phyloP scores from a whole-genome alignment of 2,888 invertebrate species.

The Galeruca laticollis region DNA sequence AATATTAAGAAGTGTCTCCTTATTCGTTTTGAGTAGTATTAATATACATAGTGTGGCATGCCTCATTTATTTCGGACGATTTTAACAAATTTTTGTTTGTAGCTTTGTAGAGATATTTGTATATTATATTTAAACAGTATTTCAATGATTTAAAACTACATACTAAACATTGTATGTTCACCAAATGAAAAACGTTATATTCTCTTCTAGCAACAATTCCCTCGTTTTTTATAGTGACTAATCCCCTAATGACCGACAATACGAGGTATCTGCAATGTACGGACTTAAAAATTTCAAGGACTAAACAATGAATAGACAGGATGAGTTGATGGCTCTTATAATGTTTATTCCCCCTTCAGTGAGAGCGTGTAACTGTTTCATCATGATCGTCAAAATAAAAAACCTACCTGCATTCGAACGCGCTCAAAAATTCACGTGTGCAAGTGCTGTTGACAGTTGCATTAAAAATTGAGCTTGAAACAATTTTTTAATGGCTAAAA shows the following conservation, averaged over 20 bases:
- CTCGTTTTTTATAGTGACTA: slow-evolving; percentile 15
- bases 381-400: slow-evolving; percentile 40
- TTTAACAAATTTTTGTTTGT: too few relatives aligned
- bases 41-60: too few relatives aligned
- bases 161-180: neutral
- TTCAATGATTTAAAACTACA: slow-evolving; percentile 1
- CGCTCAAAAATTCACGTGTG: too few relatives aligned
- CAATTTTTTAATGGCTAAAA: too few relatives aligned
- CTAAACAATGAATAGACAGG: slow-evolving; percentile 42
- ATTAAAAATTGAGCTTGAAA: too few relatives aligned
- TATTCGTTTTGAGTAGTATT: too few relatives aligned
- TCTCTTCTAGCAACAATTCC: slow-evolving; percentile 1
- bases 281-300: slow-evolving; percentile 29
- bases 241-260: slow-evolving; percentile 25
- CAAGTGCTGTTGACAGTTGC: too few relatives aligned
- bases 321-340: slow-evolving; percentile 39
- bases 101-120: neutral
- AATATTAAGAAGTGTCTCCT: too few relatives aligned
- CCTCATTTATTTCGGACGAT: too few relatives aligned
- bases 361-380: slow-evolving; percentile 55
- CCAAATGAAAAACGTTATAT: neutral
- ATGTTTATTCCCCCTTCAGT: slow-evolving; percentile 53
- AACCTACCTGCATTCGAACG: neutral
- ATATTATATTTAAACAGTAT: neutral
- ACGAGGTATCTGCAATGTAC: slow-evolving; percentile 17